Percentiles rank a stretch among this genome's conserved stretches.
These are phyloP conservation scores for Craniophora ligustri DNA, from an alignment of 2,888 invertebrate species.

Conservation along the genomic window DNA sequence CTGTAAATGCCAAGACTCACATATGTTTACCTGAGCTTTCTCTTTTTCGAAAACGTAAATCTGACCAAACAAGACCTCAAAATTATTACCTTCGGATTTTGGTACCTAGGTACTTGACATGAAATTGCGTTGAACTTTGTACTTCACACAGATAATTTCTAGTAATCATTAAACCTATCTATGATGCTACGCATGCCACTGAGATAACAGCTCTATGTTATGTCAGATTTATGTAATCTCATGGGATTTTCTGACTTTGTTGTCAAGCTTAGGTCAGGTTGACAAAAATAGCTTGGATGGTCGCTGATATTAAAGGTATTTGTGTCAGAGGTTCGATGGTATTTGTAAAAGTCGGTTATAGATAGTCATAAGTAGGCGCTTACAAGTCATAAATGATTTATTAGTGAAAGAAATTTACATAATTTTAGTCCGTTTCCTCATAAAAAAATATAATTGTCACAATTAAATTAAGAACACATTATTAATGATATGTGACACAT, in stretches of 20 bases:
- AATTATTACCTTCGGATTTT: slow-evolving; percentile 9
- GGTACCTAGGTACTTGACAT: slow-evolving; percentile 15
- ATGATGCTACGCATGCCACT: slow-evolving; percentile 31
- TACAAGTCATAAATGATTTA: too few relatives aligned
- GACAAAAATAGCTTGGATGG: slow-evolving; percentile 17
- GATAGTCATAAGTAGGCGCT: too few relatives aligned
- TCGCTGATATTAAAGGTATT: slow-evolving; percentile 16
- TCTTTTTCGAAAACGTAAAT: slow-evolving; percentile 42
- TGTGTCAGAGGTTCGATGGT: slow-evolving; percentile 5
- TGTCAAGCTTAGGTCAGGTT: slow-evolving; percentile 16
- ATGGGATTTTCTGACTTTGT: slow-evolving; percentile 34
- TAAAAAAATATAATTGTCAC: too few relatives aligned
- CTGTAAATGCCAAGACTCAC: slow-evolving; percentile 25
- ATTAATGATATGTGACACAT: too few relatives aligned
- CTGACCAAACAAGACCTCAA: slow-evolving; percentile 19
- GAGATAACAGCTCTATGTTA: slow-evolving; percentile 38
- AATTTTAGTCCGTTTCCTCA: too few relatives aligned
- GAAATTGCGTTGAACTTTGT: slow-evolving; percentile 14
- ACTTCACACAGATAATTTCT: slow-evolving; percentile 19
- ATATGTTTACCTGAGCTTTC: slow-evolving; percentile 31
- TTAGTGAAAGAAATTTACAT: too few relatives aligned
- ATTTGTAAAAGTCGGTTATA: slow-evolving; percentile 35
- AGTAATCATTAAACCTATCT: slow-evolving; percentile 39
- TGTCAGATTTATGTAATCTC: slow-evolving; percentile 43
- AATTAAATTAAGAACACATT: too few relatives aligned